A percentile compares a stretch with the other conserved stretches of the same genome.
Conservation (phyloP, 2,113 vertebrate genomes). For the Cercocebus atys region DNA sequence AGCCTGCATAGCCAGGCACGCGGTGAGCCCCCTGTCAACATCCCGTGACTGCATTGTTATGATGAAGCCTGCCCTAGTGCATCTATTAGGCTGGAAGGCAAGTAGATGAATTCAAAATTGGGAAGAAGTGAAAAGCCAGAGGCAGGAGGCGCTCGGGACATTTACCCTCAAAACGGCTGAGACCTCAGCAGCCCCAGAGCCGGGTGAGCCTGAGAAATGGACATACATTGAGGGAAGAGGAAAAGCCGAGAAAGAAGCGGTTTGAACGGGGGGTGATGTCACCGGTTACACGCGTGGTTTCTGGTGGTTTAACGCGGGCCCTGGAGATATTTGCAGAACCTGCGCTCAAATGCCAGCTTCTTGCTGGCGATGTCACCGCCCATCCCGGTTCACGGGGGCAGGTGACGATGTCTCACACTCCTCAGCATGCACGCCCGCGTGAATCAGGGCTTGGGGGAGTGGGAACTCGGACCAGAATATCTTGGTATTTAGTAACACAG, state of each 20-base stretch:
- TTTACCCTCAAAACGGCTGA: neutral
- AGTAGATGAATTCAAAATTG: neutral
- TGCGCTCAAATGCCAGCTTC: conserved; percentile 31
- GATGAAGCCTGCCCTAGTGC: neutral
- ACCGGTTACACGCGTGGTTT: neutral
- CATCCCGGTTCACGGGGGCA: neutral
- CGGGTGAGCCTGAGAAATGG: fast-evolving
- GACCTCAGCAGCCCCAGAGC: fast-evolving
- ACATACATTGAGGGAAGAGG: fast-evolving
- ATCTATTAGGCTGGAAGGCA: neutral
- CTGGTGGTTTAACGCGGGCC: neutral
- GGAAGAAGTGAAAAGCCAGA: neutral
- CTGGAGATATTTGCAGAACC: neutral
- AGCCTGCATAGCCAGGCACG: neutral
- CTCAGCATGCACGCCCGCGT: fast-evolving
- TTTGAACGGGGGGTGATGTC: neutral
- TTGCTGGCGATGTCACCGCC: neutral
- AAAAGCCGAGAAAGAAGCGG: fast-evolving
- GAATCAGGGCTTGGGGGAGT: conserved; percentile 55
- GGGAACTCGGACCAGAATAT: conserved; percentile 27
- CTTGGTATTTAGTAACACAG: conserved; percentile 50
- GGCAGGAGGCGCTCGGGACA: neutral
- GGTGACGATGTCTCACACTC: conserved; percentile 6
- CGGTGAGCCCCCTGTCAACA: fast-evolving
- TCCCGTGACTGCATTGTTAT: fast-evolving